Base-by-base conservation (phyloP, 2,797 vertebrate genomes). In the Loris lydekkerianus region DNA sequence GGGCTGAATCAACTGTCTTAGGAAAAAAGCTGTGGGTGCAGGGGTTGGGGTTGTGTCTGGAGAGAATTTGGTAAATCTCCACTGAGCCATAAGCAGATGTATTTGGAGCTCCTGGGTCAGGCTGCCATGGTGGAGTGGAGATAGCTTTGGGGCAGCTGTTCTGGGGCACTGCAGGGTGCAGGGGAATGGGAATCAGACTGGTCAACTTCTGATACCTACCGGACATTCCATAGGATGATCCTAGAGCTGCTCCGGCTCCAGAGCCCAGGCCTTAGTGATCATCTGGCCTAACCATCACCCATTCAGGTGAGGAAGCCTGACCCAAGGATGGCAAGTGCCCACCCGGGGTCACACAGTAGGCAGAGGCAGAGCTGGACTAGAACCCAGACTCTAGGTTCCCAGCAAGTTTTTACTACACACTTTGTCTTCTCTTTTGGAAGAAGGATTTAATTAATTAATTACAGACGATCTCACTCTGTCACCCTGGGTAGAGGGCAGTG, bases 341-440 rank as follows among this genome's bases (percentile, higher is more conserved):
- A 25, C 25, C 25, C 89, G 4, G 27, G 13, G 56, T 49, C 67
- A 82, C 34, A 76, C 9, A 49, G 29, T 31, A 87, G 76, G 76
- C 23, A 81, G 89, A 86, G 27, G 14, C 69, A 65, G 67, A 86
- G 40, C 6, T 13, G 11, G 21, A 31, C 10, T 88, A 88, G 88
- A 86, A 73, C 5, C 11, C 53, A 94, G 58, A 23, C 40, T 67
- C 88, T n/a, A 3, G 21, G 43, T 21, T 90, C 49, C 53, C 5
- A 80, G 27, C 84, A 81, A 63, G 70, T 10, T 11, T 73, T 75
- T 77, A 37, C 7, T n/a, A 18, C 21, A 69, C 2, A 17, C 13
- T 49, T 82, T 56, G 5, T 82, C 60, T 95, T 94, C 63, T 92
- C 21, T 75, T 96, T 82, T 60, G 49, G 89, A 70, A 61, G 34